Base-by-base conservation (phyloP, 1,140 invertebrate genomes). In the Drosophila littoralis region DNA sequence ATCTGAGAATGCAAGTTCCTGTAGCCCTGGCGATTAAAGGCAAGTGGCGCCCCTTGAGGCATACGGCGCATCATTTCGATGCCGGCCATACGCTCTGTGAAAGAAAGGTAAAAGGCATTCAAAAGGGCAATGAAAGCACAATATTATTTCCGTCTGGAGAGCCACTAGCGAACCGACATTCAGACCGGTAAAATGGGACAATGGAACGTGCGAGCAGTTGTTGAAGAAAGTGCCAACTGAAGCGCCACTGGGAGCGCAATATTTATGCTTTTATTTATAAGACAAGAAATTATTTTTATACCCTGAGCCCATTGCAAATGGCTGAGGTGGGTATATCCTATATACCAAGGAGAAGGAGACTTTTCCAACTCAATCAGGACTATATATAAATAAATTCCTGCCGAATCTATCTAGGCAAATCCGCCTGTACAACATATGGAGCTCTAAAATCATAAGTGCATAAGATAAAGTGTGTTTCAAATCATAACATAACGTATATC, bases 81-180 rank as follows among this genome's bases (percentile, higher is more conserved):
- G 51, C 8, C 43, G 45, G 33, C 28, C 54, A 40, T 42, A 40
- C 35, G 15, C 28, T 45, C 46, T 38, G 45, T 36, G 66, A 10
- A 36, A 52, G 43, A 79, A 48, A 51, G 76, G 52, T 38, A 17
- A 46, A 61, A 42, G 33, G 64, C 73, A 80, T 80, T 76, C 61
- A 71, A 72, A 72, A 66, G 55, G 51, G 69, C 83, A 66, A 80
- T 79, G 79, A 86, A 80, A 71, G 75, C 71, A 69, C 55, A 76
- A 69, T 77, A 77, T 88, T 89, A 88, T 89, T 83, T 77, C 74
- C 80, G 84, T 70, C 83, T 84, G 55, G 83, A 74, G 83, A 73
- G 71, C 83, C 76, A 75, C 80, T 77, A 61, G 50, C 54, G 50
- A 17, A 15, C 33, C 43, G 54, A 50, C 61, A 68, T 38, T 48